Conservation (phyloP, 2,113 vertebrate species). For the Pterocles gutturalis region DNA sequence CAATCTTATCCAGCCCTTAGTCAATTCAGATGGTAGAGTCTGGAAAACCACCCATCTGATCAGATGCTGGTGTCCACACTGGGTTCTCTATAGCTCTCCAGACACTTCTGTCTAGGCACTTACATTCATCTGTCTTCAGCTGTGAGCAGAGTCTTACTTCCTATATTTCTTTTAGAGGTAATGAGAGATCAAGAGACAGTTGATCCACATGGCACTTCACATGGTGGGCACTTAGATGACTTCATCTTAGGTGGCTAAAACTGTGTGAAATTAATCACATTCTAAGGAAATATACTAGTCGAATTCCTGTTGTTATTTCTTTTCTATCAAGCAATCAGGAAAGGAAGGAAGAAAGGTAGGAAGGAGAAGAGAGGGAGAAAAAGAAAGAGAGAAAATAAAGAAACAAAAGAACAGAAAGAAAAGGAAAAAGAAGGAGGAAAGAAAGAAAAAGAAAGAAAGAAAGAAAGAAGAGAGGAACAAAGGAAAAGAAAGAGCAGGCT, state of each 20-base stretch:
- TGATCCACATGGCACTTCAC: neutral
- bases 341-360: neutral
- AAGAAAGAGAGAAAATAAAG: neutral
- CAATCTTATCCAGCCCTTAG: neutral
- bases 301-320: neutral
- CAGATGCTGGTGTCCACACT: fast-evolving
- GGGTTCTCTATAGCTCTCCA: neutral
- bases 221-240: neutral
- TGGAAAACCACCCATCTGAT: neutral
- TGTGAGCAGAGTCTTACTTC: neutral
- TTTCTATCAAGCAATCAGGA: neutral
- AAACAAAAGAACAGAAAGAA: fast-evolving
- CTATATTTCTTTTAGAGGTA: neutral
- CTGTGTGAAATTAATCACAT: neutral
- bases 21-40: neutral
- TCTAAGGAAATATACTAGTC: neutral
- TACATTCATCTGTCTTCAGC: neutral
- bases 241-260: neutral
- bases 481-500: neutral
- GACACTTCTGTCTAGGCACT: neutral
- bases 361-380: neutral
- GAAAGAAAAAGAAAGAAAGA: too few relatives aligned
- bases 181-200: neutral
- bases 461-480: neutral
- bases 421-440: too few relatives aligned